Evolutionary conservation across 23 tunicate genomes (phyloP), one percentile per base, ranked within the genome.

Genomic region (Pegea sp.): DNA sequence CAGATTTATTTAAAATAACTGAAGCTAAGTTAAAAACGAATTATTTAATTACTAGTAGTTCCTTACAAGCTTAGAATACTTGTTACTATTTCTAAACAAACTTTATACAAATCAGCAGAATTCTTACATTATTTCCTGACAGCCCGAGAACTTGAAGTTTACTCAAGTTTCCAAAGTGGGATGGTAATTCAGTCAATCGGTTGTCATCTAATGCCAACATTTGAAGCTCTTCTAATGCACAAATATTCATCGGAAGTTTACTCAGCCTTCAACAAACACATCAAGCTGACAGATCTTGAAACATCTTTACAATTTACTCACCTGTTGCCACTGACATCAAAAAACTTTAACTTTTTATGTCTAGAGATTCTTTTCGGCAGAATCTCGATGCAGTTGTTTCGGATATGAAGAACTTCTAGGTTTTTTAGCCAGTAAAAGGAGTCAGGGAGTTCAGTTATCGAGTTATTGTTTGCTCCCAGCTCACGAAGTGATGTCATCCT

Each of bases 301-400:
- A n/a, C n/a, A 0, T 52, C 22, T 19, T 52, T 52, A 13, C 16
- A 16, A 38, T 8, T 51, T 25, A 8, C 67, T 20, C 1, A 79
- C 93, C 75, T 81, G 69, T 81, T 81, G 13, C 79, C 78, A 29
- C 86, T 58, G 18, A 60, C 76, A 52, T 84, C 95, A 44, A 84
- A 57, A 27, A 22, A 49, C 27, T 57, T 49, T 48, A 84, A 51
- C 5, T 61, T 44, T n/a, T 57, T 58, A 25, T 73, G 50, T 25
- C 84, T 42, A 2, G 81, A 74, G 24, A 84, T 84, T 58, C 84
- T 49, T 42, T 74, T 84, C 20, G 95, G 95, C 28, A 84, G 31
- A 34, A 23, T 25, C 38, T 52, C 59, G 24, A 84, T 31, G 19
- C 34, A 32, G 64, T 84, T 84, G 52, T 67, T 73, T 33, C 76